Evolutionary conservation across 2,888 invertebrate species (phyloP).

Genomic region (Willowsia nigromaculata): DNA sequence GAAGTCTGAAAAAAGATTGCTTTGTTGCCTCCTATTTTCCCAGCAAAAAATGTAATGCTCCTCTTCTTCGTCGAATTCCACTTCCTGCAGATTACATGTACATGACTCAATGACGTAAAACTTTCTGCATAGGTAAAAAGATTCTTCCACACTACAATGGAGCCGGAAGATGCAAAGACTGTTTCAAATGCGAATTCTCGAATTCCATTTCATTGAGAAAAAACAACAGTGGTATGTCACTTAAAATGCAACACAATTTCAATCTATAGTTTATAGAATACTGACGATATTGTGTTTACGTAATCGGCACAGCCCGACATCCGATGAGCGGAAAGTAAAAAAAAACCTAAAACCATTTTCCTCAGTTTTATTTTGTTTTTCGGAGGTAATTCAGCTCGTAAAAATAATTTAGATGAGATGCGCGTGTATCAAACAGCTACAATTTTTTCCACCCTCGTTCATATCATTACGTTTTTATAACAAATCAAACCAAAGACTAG

Average conservation of each 20-base stretch:
- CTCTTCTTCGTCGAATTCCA: not conserved
- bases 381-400: not conserved
- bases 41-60: not conserved
- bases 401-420: not conserved
- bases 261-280: not conserved
- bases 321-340: not conserved
- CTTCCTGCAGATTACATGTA: not conserved
- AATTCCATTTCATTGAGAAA: not conserved
- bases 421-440: not conserved
- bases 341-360: not conserved
- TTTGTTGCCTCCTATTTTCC: not conserved
- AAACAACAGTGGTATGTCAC: slow-evolving; percentile 13
- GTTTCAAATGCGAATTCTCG: slow-evolving; percentile 1
- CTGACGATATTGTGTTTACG: not conserved
- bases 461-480: not conserved
- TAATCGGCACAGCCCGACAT: not conserved
- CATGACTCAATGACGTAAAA: not conserved
- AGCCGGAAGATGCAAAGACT: not conserved
- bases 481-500: not conserved
- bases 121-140: not conserved
- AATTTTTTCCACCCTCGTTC: not conserved
- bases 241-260: not conserved
- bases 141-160: not conserved
- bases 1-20: not conserved
- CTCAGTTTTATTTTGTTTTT: not conserved